These are phyloP conservation scores for Empis stercorea DNA, from an alignment of 2,888 invertebrate species.

Conservation along the genomic window DNA sequence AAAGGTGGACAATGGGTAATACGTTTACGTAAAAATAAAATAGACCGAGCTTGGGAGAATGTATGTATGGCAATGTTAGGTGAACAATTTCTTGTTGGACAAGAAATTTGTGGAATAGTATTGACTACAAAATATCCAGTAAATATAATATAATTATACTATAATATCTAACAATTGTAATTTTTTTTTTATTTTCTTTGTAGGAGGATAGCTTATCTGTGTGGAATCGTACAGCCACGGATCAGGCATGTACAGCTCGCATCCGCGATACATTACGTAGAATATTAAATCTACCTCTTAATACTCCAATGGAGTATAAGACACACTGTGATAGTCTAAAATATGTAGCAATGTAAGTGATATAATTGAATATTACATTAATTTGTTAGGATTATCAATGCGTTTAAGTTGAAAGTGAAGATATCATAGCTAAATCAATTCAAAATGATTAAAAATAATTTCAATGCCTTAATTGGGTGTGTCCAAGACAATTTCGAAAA, in stretches of 20 bases:
- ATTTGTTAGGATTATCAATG: too few species aligned
- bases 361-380: slow-evolving; percentile 4
- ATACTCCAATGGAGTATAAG: slow-evolving; percentile 92
- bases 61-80: slow-evolving; percentile 96
- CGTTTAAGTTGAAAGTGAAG: too few species aligned
- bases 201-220: slow-evolving; percentile 93
- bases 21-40: slow-evolving; percentile 83
- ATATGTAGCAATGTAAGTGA: slow-evolving; percentile 42
- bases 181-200: background rate
- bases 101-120: slow-evolving; percentile 96
- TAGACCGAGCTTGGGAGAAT: slow-evolving; percentile 97
- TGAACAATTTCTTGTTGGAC: slow-evolving; percentile 97
- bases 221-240: slow-evolving; percentile 93
- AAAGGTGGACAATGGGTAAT: slow-evolving; percentile 98
- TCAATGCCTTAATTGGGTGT: too few species aligned
- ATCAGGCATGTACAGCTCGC: slow-evolving; percentile 73
- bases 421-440: too few species aligned
- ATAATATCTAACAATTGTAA: background rate
- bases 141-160: slow-evolving; percentile 33
- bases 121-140: slow-evolving; percentile 79
- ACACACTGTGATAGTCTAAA: slow-evolving; percentile 69
- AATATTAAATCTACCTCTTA: slow-evolving; percentile 85
- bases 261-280: slow-evolving; percentile 91
- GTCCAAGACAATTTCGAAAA: too few species aligned
- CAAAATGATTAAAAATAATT: too few species aligned